Base-by-base conservation (phyloP, 2,888 invertebrate species). In the Dolomedes plantarius region DNA sequence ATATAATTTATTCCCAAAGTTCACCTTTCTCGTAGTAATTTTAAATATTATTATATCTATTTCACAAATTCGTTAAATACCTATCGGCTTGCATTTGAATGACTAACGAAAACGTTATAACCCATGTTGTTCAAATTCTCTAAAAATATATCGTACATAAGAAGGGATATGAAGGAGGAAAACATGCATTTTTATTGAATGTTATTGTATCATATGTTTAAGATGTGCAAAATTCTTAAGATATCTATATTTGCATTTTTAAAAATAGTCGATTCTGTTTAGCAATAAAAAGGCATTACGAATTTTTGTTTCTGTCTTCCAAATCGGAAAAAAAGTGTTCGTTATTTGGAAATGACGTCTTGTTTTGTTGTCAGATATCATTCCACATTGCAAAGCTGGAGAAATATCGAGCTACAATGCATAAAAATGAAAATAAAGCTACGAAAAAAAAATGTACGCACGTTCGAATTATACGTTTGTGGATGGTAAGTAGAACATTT, bases 391-490 rank as follows among this genome's bases (percentile, higher is more conserved):
- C 29, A 32, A 79, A 73, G 46, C 73, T 67, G 36, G 50, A 73
- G 50, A 81, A 73, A 80, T 69, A 80, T 67, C 75, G 56, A 67
- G 31, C 64, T 39, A 75, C 69, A 71, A 81, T 76, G 83, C 72
- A 83, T 83, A 76, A 83, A 76, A 77, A 71, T 76, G 72, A 64
- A 65, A 72, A 83, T 72, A 83, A 83, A 64, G n/a, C 65, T 46
- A 13, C 28, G 13, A 23, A 11, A 31, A 72, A 64, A 46, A 41
- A 69, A 77, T 50, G 72, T 36, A 67, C 65, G 72, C 83, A 83
- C 83, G 72, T 83, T 83, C 65, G 83, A 83, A 83, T 83, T 83
- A 83, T 83, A 83, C 76, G 83, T 83, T 83, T 77, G 72, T 83
- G 83, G 72, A 83, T 83, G 76, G 77, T 67, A 77, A 77, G 77